phyloP scores from a whole-genome alignment of 2,113 vertebrate species.

The Spea bombifrons region DNA sequence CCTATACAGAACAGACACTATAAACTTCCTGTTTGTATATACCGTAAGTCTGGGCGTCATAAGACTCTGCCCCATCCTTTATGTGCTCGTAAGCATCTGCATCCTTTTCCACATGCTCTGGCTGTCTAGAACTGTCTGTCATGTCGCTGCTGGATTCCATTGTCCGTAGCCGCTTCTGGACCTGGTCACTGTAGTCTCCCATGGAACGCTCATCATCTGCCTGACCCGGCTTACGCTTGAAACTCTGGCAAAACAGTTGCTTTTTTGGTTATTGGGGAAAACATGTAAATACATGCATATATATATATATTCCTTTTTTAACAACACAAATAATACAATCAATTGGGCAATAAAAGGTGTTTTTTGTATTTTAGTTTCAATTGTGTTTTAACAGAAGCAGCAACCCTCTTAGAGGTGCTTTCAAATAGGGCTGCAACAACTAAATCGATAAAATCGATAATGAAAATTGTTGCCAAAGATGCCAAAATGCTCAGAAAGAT shows the following conservation, averaged over 20 bases:
- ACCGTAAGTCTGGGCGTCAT: slow-evolving; percentile 92
- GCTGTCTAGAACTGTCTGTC: slow-evolving; percentile 51
- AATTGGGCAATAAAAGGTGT: too few species aligned
- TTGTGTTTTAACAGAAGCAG: too few species aligned
- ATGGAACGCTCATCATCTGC: slow-evolving; percentile 82
- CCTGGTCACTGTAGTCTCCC: slow-evolving; percentile 77
- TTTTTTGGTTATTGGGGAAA: too few species aligned
- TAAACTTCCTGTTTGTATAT: slow-evolving; percentile 9
- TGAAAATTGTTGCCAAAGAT: too few species aligned
- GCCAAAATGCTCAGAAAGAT: too few species aligned
- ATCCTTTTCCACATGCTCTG: slow-evolving; percentile 61
- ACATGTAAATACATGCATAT: too few species aligned
- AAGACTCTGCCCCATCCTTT: slow-evolving; percentile 69
- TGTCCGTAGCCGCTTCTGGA: slow-evolving; percentile 84
- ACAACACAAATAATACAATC: too few species aligned
- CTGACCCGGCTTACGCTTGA: slow-evolving; percentile 89
- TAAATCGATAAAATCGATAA: too few species aligned
- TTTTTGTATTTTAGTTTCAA: too few species aligned
- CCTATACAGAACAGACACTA: neutral
- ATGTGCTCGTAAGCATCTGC: slow-evolving; percentile 88
- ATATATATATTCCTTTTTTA: too few species aligned
- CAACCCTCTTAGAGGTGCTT: too few species aligned
- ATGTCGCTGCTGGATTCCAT: slow-evolving; percentile 66
- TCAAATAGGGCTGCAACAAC: too few species aligned
- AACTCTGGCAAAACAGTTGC: slow-evolving; percentile 69